These are phyloP conservation scores for Drosophila nebulosa DNA, from an alignment of 1,140 invertebrate species.

Conservation along the genomic window DNA sequence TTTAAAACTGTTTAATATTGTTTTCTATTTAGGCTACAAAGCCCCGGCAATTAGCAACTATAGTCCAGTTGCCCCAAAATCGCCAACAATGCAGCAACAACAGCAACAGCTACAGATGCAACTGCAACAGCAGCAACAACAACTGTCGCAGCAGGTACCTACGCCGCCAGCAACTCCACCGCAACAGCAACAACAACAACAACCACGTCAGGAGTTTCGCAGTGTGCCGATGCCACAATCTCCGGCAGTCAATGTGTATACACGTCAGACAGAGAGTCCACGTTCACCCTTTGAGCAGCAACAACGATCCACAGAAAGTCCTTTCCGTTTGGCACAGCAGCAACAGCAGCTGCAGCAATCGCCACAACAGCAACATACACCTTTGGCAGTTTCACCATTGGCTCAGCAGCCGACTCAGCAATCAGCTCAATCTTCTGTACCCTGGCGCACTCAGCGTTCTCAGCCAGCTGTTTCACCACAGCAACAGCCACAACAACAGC, in stretches of 20 bases:
- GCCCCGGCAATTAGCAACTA: slow-evolving; percentile 20
- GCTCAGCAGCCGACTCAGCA: slow-evolving; percentile 46
- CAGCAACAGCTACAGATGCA: slow-evolving; percentile 35
- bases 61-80: not conserved
- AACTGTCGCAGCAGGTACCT: slow-evolving; percentile 34
- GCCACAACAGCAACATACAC: slow-evolving; percentile 35
- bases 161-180: slow-evolving; percentile 42
- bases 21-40: slow-evolving; percentile 38
- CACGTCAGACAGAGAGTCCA: slow-evolving; percentile 66
- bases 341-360: slow-evolving; percentile 34
- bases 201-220: slow-evolving; percentile 61
- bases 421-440: slow-evolving; percentile 52
- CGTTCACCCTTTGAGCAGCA: slow-evolving; percentile 55
- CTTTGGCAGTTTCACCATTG: slow-evolving; percentile 42
- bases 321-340: slow-evolving; percentile 62
- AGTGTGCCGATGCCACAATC: slow-evolving; percentile 70
- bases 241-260: slow-evolving; percentile 66
- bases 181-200: slow-evolving; percentile 39
- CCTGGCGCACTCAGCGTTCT: slow-evolving; percentile 70
- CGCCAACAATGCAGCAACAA: slow-evolving; percentile 27
- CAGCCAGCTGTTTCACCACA: slow-evolving; percentile 24
- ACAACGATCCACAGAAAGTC: slow-evolving; percentile 60
- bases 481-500: slow-evolving; percentile 36
- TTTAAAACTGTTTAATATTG: not conserved
- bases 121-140: slow-evolving; percentile 29